phyloP scores from a whole-genome alignment of 2,113 vertebrate species.

The Crypturellus undulatus region DNA sequence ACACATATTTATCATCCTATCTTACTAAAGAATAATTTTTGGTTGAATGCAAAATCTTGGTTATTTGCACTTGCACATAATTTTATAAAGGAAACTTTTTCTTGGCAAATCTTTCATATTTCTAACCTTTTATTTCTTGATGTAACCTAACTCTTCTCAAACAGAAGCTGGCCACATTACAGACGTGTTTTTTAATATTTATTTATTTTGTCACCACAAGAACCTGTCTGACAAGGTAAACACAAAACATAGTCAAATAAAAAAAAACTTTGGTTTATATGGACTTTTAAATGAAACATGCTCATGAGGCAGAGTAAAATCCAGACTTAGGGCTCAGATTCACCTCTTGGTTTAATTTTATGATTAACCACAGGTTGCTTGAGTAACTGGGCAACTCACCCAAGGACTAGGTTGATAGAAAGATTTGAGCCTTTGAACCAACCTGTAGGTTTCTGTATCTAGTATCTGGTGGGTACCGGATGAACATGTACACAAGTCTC shows the following conservation, averaged over 20 bases:
- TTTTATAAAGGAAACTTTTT: slow-evolving; percentile 33
- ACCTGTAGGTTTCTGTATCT: not conserved
- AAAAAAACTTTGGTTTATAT: not conserved
- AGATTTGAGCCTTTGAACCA: not conserved
- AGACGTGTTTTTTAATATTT: not conserved
- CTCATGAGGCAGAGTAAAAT: not conserved
- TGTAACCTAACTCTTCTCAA: slow-evolving; percentile 37
- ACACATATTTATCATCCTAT: not conserved
- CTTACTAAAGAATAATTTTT: not conserved
- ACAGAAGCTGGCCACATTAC: slow-evolving; percentile 19
- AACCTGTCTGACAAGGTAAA: not conserved
- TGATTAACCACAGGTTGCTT: not conserved
- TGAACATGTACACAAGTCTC: not conserved
- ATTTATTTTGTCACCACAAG: not conserved
- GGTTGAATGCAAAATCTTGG: not conserved
- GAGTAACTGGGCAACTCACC: not conserved
- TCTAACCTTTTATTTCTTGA: slow-evolving; percentile 22
- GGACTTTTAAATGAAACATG: not conserved
- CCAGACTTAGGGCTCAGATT: not conserved
- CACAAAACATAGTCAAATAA: not conserved
- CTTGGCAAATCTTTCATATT: slow-evolving; percentile 19
- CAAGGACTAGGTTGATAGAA: not conserved
- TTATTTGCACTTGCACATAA: not conserved
- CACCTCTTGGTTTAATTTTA: not conserved
- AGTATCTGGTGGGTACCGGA: not conserved